Evolutionary conservation across 2,113 vertebrate genomes (phyloP).

Genomic region (Fukomys damarensis): DNA sequence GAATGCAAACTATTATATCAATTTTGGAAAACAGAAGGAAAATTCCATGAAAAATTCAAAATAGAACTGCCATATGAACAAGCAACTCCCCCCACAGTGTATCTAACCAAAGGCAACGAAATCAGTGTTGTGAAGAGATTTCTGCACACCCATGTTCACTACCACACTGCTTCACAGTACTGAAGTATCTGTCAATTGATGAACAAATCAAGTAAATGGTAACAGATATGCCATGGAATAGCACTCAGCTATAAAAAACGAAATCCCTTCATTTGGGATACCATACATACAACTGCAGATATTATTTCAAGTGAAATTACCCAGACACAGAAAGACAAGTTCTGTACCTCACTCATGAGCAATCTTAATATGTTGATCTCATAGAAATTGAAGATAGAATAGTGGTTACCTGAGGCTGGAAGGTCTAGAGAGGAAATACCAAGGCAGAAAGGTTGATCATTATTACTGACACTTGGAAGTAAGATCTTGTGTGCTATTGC

Average conservation of each 20-base stretch:
- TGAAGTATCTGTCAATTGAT: too few species aligned
- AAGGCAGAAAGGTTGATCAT: background rate
- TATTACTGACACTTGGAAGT: fast-evolving
- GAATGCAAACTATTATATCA: background rate
- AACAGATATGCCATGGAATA: background rate
- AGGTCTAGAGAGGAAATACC: background rate
- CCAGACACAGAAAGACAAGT: background rate
- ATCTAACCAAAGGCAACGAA: background rate
- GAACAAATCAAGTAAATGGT: background rate
- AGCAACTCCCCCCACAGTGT: background rate
- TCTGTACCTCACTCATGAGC: background rate
- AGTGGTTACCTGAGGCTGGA: background rate
- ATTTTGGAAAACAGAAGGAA: background rate
- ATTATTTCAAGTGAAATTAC: background rate
- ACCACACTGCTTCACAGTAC: background rate
- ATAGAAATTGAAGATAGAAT: background rate
- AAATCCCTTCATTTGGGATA: background rate
- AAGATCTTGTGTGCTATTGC: too few species aligned
- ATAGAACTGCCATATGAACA: background rate
- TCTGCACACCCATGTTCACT: background rate
- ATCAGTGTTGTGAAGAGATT: background rate
- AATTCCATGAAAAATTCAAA: background rate
- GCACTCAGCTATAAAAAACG: background rate
- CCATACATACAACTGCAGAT: background rate
- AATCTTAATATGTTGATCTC: background rate